Evolutionary conservation across 2,888 invertebrate species (phyloP).

Genomic region (Polydesmus complanatus): DNA sequence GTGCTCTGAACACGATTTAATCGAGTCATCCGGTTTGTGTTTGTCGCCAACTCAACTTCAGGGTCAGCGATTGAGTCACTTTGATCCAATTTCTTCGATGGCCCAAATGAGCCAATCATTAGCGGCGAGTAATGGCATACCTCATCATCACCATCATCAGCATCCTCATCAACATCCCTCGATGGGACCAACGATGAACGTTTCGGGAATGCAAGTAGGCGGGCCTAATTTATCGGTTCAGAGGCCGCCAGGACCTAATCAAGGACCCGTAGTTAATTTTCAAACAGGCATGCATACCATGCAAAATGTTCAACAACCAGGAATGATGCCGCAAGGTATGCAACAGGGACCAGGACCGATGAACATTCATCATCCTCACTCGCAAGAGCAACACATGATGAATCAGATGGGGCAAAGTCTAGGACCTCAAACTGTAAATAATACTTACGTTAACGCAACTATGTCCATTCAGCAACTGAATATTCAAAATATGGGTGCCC

Average conservation of each 20-base stretch:
- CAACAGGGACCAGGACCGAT: conserved; percentile 7
- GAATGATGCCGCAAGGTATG: conserved; percentile 9
- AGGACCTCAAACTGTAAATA: conserved; percentile 35
- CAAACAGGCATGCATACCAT: conserved; percentile 29
- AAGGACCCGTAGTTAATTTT: conserved; percentile 35
- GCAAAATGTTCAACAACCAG: conserved; percentile 22
- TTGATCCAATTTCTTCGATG: conserved; percentile 84
- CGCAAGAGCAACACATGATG: conserved; percentile 20
- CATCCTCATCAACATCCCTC: conserved; percentile 19
- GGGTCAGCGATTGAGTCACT: conserved; percentile 40
- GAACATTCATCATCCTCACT: conserved; percentile 1
- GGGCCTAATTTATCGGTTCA: conserved; percentile 22
- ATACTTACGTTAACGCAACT: conserved; percentile 38
- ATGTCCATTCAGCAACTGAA: conserved; percentile 39
- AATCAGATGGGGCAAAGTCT: conserved; percentile 23
- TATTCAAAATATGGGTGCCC: conserved; percentile 33
- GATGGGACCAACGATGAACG: conserved; percentile 23
- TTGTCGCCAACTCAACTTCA: conserved; percentile 20
- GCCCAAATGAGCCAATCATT: conserved; percentile 90
- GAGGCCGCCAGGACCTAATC: conserved; percentile 13
- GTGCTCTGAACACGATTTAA: conserved; percentile 26
- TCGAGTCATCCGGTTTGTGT: conserved; percentile 24
- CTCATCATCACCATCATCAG: conserved; percentile 11
- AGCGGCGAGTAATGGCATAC: conserved; percentile 46
- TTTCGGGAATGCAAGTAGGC: conserved; percentile 22